Base-by-base conservation (phyloP, 2,113 vertebrate species). In the Acrocephalus kingi region DNA sequence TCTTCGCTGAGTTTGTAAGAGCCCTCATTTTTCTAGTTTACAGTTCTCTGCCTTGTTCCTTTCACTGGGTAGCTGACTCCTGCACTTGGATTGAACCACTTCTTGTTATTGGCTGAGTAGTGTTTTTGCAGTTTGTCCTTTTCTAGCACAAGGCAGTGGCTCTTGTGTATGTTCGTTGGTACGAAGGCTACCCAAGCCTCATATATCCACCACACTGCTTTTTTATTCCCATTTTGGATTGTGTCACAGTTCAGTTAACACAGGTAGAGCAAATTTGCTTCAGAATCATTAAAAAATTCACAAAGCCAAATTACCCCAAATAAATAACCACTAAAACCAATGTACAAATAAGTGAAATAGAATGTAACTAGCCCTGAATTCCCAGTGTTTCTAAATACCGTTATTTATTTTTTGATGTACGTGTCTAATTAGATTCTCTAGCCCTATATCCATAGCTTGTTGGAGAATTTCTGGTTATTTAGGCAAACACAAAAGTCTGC, bases 1-100 rank as follows among this genome's bases (percentile, higher is more conserved):
- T 96, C 93, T 91, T 93, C 90, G 54, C 1, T 2, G 64, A 85
- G 37, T 78, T 78, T 84, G 22, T 76, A 93, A 95, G 80, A 95
- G 41, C 49, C 6, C 25, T 93, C 64, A 86, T 94, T 97, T 93
- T 69, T 75, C 90, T 67, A 8, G 52, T 76, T 56, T 63, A 68
- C 30, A 84, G 8, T 56, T 80, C 62, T 73, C 54, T 82, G 54
- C 49, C 69, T 87, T 67, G 56, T 51, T 89, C 64, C 69, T 88
- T 90, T 88, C 68, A 59, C 19, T 45, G 21, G 30, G 67, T 48
- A 84, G 43, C 63, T 75, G 61, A 93, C 69, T 79, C 39, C 48
- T 63, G 84, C 71, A 67, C 87, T 86, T 69, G 68, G 41, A 80
- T 31, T 75, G 71, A 84, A 92, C 39, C 15, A 41, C 63, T 90